These are phyloP conservation scores for Epicauta chinensis DNA, from an alignment of 1,140 invertebrate genomes.

Conservation along the genomic window DNA sequence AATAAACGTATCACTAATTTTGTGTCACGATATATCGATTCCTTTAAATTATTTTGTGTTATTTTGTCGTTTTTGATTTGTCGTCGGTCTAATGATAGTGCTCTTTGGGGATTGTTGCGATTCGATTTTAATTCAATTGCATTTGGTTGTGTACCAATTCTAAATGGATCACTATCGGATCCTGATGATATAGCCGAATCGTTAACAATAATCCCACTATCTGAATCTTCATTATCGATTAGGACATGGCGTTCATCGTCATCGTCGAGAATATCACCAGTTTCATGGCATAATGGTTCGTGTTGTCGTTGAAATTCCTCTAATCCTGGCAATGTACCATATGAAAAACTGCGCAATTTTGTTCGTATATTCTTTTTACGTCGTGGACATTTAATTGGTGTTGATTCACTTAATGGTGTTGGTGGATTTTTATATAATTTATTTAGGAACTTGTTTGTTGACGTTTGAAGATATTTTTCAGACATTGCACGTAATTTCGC, in stretches of 20 bases:
- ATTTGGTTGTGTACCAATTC: neutral
- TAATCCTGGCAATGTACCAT: conserved; percentile 63
- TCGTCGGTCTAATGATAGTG: conserved; percentile 14
- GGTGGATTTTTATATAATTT: conserved; percentile 55
- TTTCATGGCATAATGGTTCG: conserved; percentile 53
- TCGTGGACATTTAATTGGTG: conserved; percentile 42
- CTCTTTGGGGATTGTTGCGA: conserved; percentile 8
- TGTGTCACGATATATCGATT: conserved; percentile 8
- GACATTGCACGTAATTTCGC: conserved; percentile 66
- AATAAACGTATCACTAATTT: conserved; percentile 56
- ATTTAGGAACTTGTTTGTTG: conserved; percentile 60
- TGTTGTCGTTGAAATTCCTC: conserved; percentile 63
- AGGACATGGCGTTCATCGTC: conserved; percentile 44
- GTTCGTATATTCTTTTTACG: conserved; percentile 49
- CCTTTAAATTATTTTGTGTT: neutral
- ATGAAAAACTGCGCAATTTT: conserved; percentile 67
- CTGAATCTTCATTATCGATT: conserved; percentile 54
- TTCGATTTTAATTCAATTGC: conserved; percentile 1
- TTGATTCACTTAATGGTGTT: conserved; percentile 33
- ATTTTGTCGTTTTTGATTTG: conserved; percentile 5
- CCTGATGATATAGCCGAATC: conserved; percentile 62
- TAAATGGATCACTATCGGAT: conserved; percentile 47
- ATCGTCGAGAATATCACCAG: conserved; percentile 50
- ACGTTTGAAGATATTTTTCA: conserved; percentile 61
- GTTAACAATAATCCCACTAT: conserved; percentile 69